Conservation (phyloP, 1,140 invertebrate genomes). For the Cotesia chilonis region DNA sequence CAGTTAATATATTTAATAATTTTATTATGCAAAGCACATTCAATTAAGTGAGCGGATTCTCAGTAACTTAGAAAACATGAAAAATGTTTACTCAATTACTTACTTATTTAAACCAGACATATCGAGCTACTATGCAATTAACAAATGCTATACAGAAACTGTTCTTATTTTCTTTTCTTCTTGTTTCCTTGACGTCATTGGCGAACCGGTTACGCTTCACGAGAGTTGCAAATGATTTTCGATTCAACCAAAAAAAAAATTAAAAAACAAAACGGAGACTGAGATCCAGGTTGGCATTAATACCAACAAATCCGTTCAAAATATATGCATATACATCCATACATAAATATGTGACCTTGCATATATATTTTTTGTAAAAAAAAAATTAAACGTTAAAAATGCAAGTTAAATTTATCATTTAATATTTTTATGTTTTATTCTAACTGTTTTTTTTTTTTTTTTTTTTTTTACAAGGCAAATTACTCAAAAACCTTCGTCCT, state of each 20-base stretch:
- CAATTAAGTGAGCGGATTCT: no score
- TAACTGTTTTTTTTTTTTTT: no score
- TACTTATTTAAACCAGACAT: not conserved
- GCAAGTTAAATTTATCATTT: not conserved
- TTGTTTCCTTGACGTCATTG: slow-evolving; percentile 22
- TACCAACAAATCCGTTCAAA: not conserved
- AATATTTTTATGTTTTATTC: no score
- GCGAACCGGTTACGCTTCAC: slow-evolving; percentile 13
- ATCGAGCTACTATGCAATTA: not conserved
- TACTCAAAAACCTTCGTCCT: not conserved
- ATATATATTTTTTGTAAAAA: no score
- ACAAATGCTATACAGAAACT: slow-evolving; percentile 11
- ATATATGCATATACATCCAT: no score
- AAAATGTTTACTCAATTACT: no score
- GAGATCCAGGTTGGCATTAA: not conserved
- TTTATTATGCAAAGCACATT: no score
- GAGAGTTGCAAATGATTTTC: not conserved
- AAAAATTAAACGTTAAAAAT: not conserved
- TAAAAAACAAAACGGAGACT: no score
- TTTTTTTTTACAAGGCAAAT: not conserved
- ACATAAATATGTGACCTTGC: no score
- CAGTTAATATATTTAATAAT: no score
- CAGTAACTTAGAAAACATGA: no score
- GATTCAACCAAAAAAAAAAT: not conserved
- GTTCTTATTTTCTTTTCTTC: not conserved